phyloP scores from a whole-genome alignment of 2,888 invertebrate species.

The Tuberolachnus salignus region DNA sequence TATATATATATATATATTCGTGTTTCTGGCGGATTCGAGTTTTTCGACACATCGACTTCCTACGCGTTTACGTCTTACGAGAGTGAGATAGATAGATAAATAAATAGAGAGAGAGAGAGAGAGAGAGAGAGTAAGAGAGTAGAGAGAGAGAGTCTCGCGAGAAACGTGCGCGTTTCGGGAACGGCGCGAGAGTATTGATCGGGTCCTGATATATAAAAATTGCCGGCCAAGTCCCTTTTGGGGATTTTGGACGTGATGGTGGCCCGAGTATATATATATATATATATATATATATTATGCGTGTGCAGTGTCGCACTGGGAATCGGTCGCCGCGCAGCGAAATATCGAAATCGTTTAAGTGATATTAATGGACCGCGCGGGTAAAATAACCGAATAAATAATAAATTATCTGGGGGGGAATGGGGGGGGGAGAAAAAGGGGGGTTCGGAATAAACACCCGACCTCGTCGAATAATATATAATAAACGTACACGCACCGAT shows the following conservation, averaged over 20 bases:
- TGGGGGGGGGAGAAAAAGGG: too few species aligned
- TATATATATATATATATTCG: constrained; percentile 13
- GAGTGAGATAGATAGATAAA: background rate
- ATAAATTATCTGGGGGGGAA: too few species aligned
- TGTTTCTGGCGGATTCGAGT: background rate
- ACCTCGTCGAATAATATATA: background rate
- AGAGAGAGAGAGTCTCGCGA: too few species aligned
- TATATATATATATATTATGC: background rate
- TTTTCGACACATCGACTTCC: constrained; percentile 4
- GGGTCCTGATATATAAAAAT: constrained; percentile 32
- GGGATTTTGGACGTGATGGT: constrained; percentile 42
- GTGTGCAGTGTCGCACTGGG: background rate
- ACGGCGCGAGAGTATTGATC: constrained; percentile 34
- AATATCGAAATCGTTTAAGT: constrained; percentile 20
- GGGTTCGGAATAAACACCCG: too few species aligned
- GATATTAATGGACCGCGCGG: constrained; percentile 34
- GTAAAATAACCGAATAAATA: constrained; percentile 10
- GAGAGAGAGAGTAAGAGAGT: too few species aligned
- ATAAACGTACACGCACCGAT: background rate
- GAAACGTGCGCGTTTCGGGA: too few species aligned
- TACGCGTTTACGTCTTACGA: background rate
- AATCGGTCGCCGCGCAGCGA: background rate
- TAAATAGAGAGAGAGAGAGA: too few species aligned
- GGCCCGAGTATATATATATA: background rate
- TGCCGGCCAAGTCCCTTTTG: constrained; percentile 43